Evolutionary conservation across 1,140 invertebrate species (phyloP).

Genomic region (Oscheius sp.): DNA sequence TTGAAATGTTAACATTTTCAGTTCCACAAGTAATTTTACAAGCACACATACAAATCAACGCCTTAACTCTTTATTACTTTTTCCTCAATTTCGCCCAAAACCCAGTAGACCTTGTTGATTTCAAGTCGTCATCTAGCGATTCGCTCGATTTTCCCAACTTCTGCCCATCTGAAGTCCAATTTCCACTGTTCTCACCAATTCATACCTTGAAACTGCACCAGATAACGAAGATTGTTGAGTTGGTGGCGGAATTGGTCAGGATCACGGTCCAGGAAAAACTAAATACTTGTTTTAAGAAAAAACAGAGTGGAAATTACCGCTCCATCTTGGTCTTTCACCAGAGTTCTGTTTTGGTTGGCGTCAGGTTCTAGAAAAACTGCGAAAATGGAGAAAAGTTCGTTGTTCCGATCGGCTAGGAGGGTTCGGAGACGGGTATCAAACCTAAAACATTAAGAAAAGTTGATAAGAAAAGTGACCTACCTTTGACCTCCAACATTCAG

Average conservation of each 20-base stretch:
- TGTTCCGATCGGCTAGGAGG: constrained; percentile 7
- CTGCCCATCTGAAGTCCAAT: not conserved
- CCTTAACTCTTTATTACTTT: not conserved
- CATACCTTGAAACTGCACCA: not conserved
- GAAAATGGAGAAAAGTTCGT: not conserved
- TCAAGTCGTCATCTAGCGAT: not conserved
- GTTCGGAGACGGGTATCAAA: constrained; percentile 7
- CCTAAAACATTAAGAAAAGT: not conserved
- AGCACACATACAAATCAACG: too few species aligned
- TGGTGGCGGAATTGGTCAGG: not conserved
- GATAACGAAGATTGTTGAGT: not conserved
- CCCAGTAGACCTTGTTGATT: not conserved
- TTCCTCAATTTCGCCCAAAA: not conserved
- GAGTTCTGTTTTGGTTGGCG: not conserved
- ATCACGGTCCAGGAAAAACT: not conserved
- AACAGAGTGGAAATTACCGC: not conserved
- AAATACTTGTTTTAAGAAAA: not conserved
- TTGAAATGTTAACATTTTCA: too few species aligned
- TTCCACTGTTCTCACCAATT: not conserved
- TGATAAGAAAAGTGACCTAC: not conserved
- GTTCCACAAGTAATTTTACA: too few species aligned
- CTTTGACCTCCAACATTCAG: constrained; percentile 16
- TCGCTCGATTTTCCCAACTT: not conserved
- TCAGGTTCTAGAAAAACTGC: not conserved
- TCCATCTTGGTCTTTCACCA: not conserved